Base-by-base conservation (phyloP, 2,797 vertebrate genomes). In the Mallotus villosus region DNA sequence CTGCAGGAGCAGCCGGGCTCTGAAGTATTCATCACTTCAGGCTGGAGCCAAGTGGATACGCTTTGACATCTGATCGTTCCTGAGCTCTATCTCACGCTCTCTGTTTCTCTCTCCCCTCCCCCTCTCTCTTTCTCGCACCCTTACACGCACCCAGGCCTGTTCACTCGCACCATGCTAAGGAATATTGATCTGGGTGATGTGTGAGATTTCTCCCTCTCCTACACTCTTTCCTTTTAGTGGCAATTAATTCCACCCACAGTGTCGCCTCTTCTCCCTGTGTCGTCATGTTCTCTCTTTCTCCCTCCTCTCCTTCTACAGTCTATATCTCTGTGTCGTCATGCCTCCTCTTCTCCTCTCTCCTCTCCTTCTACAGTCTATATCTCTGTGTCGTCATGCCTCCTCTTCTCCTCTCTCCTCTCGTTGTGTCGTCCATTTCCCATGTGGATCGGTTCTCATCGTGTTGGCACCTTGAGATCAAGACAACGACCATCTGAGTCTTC, bases 221-320 rank as follows among this genome's bases (percentile, higher is more conserved):
- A 19, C 62, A 27, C 62, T 8, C 66, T 27, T 29, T 14, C 67
- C 41, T 46, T 46, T 12, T 53, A 59, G 69, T 74, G 74, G 72
- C 67, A 71, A 75, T 73, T 41, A 59, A 77, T 75, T 74, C 72
- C 70, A 67, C 60, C 71, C 73, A 34, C 34, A 51, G 57, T 41
- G 17, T 29, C 64, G 37, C 32, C 63, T 24, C 55, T 32, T n/a
- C 62, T 60, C 37, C 11, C 4, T 62, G 9, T 25, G 7, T 8
- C 22, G 11, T n/a, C 17, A 21, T 49, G 12, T 65, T 8, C 16
- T 67, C 32, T 27, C 24, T 9, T 6, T 34, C 67, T 60, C 34
- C 27, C 21, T 27, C 57, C 11, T 62, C 32, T 67, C 21, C 51
- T 46, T 46, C 12, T 2, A 46, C 41, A 46, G 11, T 46, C 41